Evolutionary conservation across 2,888 invertebrate species (phyloP).

Genomic region (Iselma pallidipennis): DNA sequence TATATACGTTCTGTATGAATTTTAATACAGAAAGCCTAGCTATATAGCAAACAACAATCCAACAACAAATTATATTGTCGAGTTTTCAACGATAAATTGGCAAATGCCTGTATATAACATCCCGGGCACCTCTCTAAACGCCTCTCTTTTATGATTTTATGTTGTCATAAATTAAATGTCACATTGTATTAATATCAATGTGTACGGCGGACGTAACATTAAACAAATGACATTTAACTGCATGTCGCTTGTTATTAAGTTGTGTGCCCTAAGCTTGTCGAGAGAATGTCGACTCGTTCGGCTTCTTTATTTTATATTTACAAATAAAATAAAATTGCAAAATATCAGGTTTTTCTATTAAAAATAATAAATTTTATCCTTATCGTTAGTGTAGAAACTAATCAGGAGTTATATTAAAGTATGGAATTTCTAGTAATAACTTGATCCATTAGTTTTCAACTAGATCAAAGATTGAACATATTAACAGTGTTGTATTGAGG

Average conservation of each 20-base stretch:
- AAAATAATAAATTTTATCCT: too few species aligned
- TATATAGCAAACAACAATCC: too few species aligned
- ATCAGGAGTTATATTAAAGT: too few species aligned
- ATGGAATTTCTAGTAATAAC: background rate
- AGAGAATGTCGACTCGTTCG: constrained; percentile 21
- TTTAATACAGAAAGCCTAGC: too few species aligned
- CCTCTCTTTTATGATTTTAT: constrained; percentile 42
- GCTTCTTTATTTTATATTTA: background rate
- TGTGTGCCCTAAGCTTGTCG: constrained; percentile 23
- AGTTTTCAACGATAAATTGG: background rate
- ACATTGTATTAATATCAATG: constrained; percentile 44
- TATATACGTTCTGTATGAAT: too few species aligned
- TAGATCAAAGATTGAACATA: background rate
- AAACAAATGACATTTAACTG: constrained; percentile 46
- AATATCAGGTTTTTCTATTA: constrained; percentile 15
- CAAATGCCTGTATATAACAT: constrained; percentile 36
- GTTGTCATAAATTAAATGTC: constrained; percentile 48
- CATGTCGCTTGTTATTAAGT: constrained; percentile 42
- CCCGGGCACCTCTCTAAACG: constrained; percentile 31
- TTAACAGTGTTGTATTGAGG: too few species aligned
- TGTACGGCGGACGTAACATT: constrained; percentile 36
- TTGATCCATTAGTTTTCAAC: background rate
- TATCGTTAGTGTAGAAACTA: too few species aligned
- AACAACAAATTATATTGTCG: background rate
- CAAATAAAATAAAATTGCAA: too few species aligned